A percentile compares a stretch with the other conserved stretches of the same genome.
These are phyloP conservation scores for Pycnonotus jocosus DNA, from an alignment of 2,113 vertebrate species.

Conservation along the genomic window DNA sequence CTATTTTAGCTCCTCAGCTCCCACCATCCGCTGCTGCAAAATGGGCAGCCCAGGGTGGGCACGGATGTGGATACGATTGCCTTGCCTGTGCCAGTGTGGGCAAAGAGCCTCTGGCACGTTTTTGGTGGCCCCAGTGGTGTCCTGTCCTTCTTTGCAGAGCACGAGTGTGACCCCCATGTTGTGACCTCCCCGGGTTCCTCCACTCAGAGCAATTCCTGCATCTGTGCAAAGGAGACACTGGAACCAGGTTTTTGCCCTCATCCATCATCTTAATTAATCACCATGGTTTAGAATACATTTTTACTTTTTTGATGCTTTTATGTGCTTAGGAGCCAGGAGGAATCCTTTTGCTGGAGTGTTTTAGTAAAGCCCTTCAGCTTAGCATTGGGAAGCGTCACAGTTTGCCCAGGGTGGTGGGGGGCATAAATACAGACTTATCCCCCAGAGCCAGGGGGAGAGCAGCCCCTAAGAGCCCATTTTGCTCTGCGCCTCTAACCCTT, in stretches of 20 bases:
- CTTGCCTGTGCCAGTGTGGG: background rate
- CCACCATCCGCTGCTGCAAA: background rate
- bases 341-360: background rate
- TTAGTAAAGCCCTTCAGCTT: slow-evolving; percentile 20
- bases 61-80: fast-evolving
- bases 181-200: background rate
- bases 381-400: background rate
- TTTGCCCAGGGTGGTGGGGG: background rate
- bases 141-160: background rate
- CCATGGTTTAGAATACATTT: background rate
- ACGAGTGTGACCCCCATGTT: background rate
- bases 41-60: background rate
- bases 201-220: background rate
- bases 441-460: background rate
- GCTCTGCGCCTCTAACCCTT: background rate
- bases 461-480: background rate
- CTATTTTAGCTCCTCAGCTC: background rate
- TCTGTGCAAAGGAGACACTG: background rate
- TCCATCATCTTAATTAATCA: slow-evolving; percentile 19
- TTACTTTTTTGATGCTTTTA: slow-evolving; percentile 31
- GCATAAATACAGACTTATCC: background rate
- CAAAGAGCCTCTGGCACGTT: background rate
- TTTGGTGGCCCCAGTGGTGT: fast-evolving
- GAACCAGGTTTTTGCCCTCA: background rate
- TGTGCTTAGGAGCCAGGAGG: background rate